Evolutionary conservation across 2,888 invertebrate genomes (phyloP).

Genomic region (Plagodis pulveraria): DNA sequence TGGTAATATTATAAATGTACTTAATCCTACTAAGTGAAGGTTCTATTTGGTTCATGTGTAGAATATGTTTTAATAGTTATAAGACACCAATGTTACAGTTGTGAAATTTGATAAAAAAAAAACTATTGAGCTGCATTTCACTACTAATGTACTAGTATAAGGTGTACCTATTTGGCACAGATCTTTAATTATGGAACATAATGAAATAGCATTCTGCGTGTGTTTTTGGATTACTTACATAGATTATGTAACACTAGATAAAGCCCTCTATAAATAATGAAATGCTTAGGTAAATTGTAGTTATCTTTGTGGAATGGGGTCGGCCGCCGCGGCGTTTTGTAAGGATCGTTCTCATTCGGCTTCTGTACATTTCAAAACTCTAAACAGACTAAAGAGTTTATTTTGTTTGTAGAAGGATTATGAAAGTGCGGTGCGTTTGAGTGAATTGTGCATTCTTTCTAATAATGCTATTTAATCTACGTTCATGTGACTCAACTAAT

Average conservation of each 20-base stretch:
- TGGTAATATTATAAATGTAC: too few relatives aligned
- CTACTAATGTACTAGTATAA: too few relatives aligned
- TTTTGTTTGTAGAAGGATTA: slow-evolving; percentile 7
- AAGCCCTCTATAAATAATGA: slow-evolving; percentile 17
- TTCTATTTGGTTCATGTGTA: too few relatives aligned
- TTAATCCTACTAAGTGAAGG: too few relatives aligned
- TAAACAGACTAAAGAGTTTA: neutral
- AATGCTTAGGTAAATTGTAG: slow-evolving; percentile 22
- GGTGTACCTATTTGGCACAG: too few relatives aligned
- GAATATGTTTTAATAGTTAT: too few relatives aligned
- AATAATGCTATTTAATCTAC: slow-evolving; percentile 2
- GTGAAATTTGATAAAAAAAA: too few relatives aligned
- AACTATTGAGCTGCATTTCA: too few relatives aligned
- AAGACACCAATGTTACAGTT: too few relatives aligned
- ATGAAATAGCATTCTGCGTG: neutral
- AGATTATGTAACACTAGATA: slow-evolving; percentile 6
- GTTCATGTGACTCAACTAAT: neutral
- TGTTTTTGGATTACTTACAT: neutral
- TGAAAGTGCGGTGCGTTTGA: slow-evolving; percentile 12
- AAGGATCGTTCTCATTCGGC: slow-evolving; percentile 11
- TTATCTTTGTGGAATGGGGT: slow-evolving; percentile 25
- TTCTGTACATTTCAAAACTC: slow-evolving; percentile 18
- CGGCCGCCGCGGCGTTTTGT: slow-evolving; percentile 4
- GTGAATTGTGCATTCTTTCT: slow-evolving; percentile 2
- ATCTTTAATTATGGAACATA: neutral